These are phyloP conservation scores for Macaca fascicularis DNA, from an alignment of 2,113 vertebrate genomes.

Conservation along the genomic window DNA sequence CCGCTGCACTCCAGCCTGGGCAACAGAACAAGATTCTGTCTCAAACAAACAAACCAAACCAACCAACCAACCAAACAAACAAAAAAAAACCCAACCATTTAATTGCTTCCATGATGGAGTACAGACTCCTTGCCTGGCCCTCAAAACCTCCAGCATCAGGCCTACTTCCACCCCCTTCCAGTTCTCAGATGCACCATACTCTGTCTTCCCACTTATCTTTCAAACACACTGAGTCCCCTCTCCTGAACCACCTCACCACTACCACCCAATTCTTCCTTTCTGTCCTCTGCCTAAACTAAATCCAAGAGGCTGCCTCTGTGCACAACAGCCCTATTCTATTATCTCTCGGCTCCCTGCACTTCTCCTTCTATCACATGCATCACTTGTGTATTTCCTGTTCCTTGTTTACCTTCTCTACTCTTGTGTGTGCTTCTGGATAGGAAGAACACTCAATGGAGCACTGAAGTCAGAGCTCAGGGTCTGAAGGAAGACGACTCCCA, in stretches of 20 bases:
- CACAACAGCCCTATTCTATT: accelerated
- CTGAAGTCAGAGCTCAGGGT: accelerated
- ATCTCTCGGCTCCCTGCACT: accelerated
- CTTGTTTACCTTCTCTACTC: background rate
- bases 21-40: background rate
- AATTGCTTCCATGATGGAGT: background rate
- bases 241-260: too few relatives aligned
- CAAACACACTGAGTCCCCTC: too few relatives aligned
- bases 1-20: background rate
- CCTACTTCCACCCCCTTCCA: accelerated
- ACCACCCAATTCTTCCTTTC: background rate
- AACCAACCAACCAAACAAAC: background rate
- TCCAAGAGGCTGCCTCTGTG: background rate
- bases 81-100: background rate
- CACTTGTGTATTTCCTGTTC: background rate
- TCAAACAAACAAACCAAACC: background rate
- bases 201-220: background rate
- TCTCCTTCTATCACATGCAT: accelerated
- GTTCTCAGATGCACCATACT: background rate
- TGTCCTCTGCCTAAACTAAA: background rate
- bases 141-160: background rate
- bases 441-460: background rate
- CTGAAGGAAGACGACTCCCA: background rate
- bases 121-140: background rate
- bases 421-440: accelerated